Conservation (phyloP, 2,888 invertebrate genomes). For the Hirudinaria manillensis region DNA sequence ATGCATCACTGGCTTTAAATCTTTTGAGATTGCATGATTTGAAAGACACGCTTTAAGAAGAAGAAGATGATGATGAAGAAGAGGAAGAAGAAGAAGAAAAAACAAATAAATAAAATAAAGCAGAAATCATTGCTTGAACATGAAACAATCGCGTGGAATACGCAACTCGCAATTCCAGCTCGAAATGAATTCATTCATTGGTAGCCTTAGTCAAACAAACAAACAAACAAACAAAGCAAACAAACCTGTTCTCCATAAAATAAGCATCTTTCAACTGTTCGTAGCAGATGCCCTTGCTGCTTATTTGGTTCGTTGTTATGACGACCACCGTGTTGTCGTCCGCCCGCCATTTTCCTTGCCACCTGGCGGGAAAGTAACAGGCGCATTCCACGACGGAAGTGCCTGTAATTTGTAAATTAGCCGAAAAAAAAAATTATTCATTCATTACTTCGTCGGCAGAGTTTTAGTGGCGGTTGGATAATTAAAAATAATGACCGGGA, state of each 20-base stretch:
- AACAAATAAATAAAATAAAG: too few species aligned
- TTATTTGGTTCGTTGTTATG: constrained; percentile 29
- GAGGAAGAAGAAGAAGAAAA: too few species aligned
- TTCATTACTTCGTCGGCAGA: neutral
- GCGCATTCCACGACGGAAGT: constrained; percentile 1
- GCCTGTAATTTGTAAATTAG: neutral
- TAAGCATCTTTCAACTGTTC: constrained; percentile 17
- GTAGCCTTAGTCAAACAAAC: too few species aligned
- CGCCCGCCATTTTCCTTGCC: constrained; percentile 29
- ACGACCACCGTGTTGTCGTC: constrained; percentile 1
- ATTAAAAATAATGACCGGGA: neutral
- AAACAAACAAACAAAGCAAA: neutral
- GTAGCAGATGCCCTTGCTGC: constrained; percentile 32
- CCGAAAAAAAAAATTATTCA: neutral
- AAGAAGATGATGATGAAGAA: too few species aligned
- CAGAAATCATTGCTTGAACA: too few species aligned
- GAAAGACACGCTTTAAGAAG: too few species aligned
- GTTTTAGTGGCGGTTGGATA: neutral
- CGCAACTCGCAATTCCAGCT: too few species aligned
- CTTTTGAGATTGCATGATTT: too few species aligned
- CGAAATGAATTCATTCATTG: too few species aligned
- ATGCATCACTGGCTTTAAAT: too few species aligned
- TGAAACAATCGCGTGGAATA: too few species aligned
- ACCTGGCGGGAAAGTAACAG: constrained; percentile 25
- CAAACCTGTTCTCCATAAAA: constrained; percentile 19